Conservation (phyloP, 2,797 vertebrate species). For the Gadopsis bispinosus region DNA sequence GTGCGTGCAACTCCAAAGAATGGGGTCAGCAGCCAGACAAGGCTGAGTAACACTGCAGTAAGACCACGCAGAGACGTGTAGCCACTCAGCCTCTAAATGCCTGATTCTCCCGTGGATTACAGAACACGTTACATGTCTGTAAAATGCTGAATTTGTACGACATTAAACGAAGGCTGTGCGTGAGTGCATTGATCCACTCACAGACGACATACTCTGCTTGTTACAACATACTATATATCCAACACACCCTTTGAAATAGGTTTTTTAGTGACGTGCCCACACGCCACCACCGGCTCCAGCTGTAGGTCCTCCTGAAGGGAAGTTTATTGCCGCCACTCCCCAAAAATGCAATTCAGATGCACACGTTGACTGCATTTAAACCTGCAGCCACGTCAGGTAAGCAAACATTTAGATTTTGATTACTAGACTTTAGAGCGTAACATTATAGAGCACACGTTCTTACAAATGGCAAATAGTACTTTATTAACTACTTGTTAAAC, state of each 20-base stretch:
- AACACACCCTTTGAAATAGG: neutral
- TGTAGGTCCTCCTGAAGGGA: neutral
- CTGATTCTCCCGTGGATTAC: neutral
- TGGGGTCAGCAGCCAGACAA: fast-evolving
- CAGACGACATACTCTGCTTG: neutral
- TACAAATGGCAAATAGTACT: too few species aligned
- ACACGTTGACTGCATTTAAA: neutral
- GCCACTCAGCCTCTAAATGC: neutral
- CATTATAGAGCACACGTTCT: neutral
- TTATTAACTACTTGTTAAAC: too few species aligned
- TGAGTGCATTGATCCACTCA: neutral
- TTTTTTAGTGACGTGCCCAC: neutral
- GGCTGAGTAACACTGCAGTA: neutral
- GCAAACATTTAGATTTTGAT: neutral
- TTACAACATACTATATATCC: neutral
- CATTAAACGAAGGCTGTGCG: neutral
- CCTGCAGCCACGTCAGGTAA: neutral
- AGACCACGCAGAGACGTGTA: neutral
- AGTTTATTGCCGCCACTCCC: neutral
- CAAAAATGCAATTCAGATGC: neutral
- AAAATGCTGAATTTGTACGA: neutral
- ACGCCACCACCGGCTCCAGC: neutral
- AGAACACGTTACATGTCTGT: neutral
- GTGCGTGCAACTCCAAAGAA: neutral
- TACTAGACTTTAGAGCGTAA: neutral